Conservation (phyloP, 1,140 invertebrate genomes). For the Drosophila arizonae region DNA sequence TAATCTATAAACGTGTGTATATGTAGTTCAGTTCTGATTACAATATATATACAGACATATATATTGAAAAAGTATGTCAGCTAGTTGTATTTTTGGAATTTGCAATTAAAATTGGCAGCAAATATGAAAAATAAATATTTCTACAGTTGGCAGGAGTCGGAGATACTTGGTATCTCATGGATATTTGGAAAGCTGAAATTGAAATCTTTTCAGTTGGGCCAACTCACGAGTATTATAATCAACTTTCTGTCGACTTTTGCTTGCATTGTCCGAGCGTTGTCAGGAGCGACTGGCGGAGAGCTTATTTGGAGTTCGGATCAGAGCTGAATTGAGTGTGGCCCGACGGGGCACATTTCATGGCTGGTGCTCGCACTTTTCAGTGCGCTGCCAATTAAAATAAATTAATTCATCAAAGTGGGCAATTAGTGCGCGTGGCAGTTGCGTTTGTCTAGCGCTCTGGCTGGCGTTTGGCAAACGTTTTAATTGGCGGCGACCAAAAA, state of each 20-base stretch:
- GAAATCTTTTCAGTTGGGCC: background rate
- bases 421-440: conserved; percentile 38
- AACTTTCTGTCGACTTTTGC: background rate
- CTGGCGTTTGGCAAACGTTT: conserved; percentile 31
- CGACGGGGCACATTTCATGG: conserved; percentile 33
- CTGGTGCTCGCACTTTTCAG: conserved; percentile 17
- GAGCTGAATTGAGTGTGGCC: conserved; percentile 37
- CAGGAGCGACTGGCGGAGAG: background rate
- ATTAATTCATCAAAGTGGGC: conserved; percentile 43
- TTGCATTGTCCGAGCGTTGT: conserved; percentile 12
- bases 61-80: too few relatives aligned
- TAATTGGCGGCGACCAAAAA: conserved; percentile 25
- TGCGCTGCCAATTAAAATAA: conserved; percentile 47
- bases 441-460: conserved; percentile 8
- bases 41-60: too few relatives aligned
- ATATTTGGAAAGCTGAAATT: too few relatives aligned
- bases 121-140: too few relatives aligned
- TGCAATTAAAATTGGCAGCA: too few relatives aligned
- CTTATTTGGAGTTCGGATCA: background rate
- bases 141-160: too few relatives aligned
- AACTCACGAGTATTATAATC: conserved; percentile 9
- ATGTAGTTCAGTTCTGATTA: too few relatives aligned
- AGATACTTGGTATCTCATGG: background rate
- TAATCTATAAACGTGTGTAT: background rate
- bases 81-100: too few relatives aligned